These are phyloP conservation scores for Leptinotarsa lineolata DNA, from an alignment of 1,140 invertebrate genomes.

Conservation along the genomic window DNA sequence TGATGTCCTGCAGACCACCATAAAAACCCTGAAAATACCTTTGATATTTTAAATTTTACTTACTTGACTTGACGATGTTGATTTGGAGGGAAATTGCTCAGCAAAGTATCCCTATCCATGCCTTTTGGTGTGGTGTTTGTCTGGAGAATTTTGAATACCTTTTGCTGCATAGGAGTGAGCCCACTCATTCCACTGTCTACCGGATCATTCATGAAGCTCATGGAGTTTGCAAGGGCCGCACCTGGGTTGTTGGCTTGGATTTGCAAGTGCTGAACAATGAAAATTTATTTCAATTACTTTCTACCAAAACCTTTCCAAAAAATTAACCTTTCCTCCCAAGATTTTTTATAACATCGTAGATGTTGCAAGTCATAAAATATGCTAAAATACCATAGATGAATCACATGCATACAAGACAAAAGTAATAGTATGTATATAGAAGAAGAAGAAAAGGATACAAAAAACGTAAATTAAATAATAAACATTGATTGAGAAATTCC, in stretches of 20 bases:
- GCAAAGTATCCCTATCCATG: slow-evolving; percentile 50
- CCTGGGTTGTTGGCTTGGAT: slow-evolving; percentile 47
- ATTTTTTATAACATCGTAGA: too few relatives aligned
- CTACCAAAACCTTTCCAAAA: too few relatives aligned
- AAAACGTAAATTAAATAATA: too few relatives aligned
- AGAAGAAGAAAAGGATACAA: too few relatives aligned
- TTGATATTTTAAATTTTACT: slow-evolving; percentile 16
- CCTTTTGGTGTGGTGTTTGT: slow-evolving; percentile 50
- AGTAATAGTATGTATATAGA: too few relatives aligned
- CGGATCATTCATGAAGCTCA: slow-evolving; percentile 43
- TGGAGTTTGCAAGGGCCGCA: slow-evolving; percentile 45
- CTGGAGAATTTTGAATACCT: slow-evolving; percentile 58
- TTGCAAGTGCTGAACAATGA: slow-evolving; percentile 11
- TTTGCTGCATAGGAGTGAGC: slow-evolving; percentile 57
- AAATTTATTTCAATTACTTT: slow-evolving; percentile 8
- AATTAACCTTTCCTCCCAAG: too few relatives aligned
- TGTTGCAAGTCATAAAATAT: too few relatives aligned
- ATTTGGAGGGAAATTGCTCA: slow-evolving; percentile 54
- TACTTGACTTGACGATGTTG: slow-evolving; percentile 56
- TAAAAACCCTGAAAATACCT: too few relatives aligned
- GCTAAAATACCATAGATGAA: too few relatives aligned
- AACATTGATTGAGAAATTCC: too few relatives aligned
- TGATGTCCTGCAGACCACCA: too few relatives aligned
- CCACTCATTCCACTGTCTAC: slow-evolving; percentile 50
- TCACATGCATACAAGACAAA: too few relatives aligned